Percentiles rank a stretch among this genome's conserved stretches.
Evolutionary conservation across 2,888 invertebrate genomes (phyloP).

Genomic region (Trichopria drosophilae): DNA sequence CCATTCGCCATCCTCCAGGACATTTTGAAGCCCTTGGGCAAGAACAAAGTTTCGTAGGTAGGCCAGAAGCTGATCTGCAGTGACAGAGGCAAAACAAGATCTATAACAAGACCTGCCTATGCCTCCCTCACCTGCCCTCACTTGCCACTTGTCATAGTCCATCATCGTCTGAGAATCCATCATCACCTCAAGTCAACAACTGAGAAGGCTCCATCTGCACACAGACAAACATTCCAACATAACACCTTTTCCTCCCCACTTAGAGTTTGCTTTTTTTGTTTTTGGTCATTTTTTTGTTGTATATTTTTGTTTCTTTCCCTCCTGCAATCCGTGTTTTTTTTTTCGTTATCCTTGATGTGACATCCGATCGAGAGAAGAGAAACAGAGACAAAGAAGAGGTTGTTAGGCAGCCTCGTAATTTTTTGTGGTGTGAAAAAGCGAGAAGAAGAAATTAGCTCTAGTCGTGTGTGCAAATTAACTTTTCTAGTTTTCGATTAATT

Average conservation of each 20-base stretch:
- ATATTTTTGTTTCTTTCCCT: conserved; percentile 12
- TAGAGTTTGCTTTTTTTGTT: conserved; percentile 22
- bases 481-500: background rate
- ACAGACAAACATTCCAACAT: conserved; percentile 61
- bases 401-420: conserved; percentile 24
- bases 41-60: too few species aligned
- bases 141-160: conserved; percentile 24
- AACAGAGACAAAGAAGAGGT: conserved; percentile 22
- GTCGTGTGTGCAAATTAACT: conserved; percentile 15
- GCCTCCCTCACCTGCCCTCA: conserved; percentile 7
- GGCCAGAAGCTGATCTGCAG: too few species aligned
- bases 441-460: conserved; percentile 30
- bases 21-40: too few species aligned
- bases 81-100: too few species aligned
- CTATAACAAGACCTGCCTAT: too few species aligned
- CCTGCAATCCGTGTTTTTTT: conserved; percentile 3
- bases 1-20: too few species aligned
- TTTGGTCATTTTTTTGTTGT: conserved; percentile 5
- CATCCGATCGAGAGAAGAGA: conserved; percentile 11
- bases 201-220: conserved; percentile 60
- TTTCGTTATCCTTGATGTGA: conserved; percentile 14
- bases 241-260: conserved; percentile 50
- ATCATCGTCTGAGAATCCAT: conserved; percentile 38
- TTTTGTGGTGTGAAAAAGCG: conserved; percentile 36
- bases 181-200: conserved; percentile 54